phyloP scores from a whole-genome alignment of 1,140 invertebrate species.

The Apolygus lucorum region DNA sequence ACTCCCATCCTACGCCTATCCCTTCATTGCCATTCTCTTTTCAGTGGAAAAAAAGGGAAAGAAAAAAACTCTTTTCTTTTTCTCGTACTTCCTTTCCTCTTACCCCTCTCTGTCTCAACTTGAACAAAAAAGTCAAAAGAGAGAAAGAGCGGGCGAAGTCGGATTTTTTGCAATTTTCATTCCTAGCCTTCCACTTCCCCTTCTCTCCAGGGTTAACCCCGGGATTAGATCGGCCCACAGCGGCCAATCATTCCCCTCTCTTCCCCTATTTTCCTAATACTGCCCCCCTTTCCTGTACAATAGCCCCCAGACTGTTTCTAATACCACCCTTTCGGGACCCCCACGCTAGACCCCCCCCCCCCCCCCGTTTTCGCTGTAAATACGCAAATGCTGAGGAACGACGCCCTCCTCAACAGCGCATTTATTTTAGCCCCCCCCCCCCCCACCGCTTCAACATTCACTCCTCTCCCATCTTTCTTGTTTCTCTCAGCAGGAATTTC shows the following conservation, averaged over 20 bases:
- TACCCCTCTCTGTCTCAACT: neutral
- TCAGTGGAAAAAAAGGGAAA: neutral
- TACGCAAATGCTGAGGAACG: neutral
- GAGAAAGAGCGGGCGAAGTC: neutral
- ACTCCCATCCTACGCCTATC: neutral
- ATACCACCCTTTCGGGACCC: too few species aligned
- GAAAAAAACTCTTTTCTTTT: neutral
- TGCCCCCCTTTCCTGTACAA: too few species aligned
- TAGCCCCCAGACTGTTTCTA: too few species aligned
- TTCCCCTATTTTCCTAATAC: too few species aligned
- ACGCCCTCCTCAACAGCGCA: neutral
- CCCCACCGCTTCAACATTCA: neutral
- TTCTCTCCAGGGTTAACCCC: neutral
- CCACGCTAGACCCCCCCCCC: neutral
- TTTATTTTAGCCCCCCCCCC: neutral
- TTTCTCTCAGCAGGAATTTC: too few species aligned
- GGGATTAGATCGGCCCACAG: constrained; percentile 1
- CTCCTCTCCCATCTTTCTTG: too few species aligned
- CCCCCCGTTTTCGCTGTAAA: neutral
- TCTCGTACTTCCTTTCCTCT: neutral
- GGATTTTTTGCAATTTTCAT: neutral
- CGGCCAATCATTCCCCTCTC: constrained; percentile 4
- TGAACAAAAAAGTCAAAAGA: neutral
- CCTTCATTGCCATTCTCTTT: neutral
- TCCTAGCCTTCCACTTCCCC: neutral